A percentile compares a stretch with the other conserved stretches of the same genome.
Evolutionary conservation across 2,888 invertebrate genomes (phyloP).

Genomic region (Andrena praecox): DNA sequence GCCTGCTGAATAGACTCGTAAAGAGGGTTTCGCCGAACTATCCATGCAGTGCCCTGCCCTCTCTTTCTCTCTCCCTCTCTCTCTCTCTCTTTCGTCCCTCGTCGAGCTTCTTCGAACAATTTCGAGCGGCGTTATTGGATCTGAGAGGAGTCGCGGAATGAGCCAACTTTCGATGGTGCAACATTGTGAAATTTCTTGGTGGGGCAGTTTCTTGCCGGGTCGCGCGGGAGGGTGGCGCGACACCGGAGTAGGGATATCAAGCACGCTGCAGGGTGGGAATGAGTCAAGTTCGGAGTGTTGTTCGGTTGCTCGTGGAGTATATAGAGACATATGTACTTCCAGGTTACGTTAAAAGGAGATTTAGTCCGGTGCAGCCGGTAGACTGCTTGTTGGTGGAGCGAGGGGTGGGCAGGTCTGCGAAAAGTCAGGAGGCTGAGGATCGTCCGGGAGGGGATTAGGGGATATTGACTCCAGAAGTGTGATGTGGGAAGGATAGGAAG

Average conservation of each 20-base stretch:
- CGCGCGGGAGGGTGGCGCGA: background rate
- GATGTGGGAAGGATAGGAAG: too few relatives aligned
- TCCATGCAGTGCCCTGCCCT: too few relatives aligned
- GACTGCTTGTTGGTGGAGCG: too few relatives aligned
- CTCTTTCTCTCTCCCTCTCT: too few relatives aligned
- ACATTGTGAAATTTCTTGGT: background rate
- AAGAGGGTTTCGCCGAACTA: constrained; percentile 40
- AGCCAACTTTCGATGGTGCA: constrained; percentile 7
- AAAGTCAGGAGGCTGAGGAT: too few relatives aligned
- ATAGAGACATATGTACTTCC: too few relatives aligned
- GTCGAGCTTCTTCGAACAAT: constrained; percentile 21
- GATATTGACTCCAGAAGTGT: too few relatives aligned
- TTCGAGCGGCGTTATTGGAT: constrained; percentile 34
- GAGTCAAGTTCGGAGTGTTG: background rate
- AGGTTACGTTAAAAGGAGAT: too few relatives aligned
- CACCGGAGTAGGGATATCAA: background rate
- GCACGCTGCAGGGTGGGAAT: background rate
- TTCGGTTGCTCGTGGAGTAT: background rate
- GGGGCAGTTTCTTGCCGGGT: background rate
- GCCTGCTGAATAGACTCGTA: constrained; percentile 45
- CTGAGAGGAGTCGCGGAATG: constrained; percentile 5
- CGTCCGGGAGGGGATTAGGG: too few relatives aligned
- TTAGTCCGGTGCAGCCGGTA: too few relatives aligned
- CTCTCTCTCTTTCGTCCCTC: too few relatives aligned
- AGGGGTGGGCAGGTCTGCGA: too few relatives aligned